Evolutionary conservation across 2,113 vertebrate genomes (phyloP), one percentile per base, ranked within the genome.

Genomic region (Todiramphus chloris): DNA sequence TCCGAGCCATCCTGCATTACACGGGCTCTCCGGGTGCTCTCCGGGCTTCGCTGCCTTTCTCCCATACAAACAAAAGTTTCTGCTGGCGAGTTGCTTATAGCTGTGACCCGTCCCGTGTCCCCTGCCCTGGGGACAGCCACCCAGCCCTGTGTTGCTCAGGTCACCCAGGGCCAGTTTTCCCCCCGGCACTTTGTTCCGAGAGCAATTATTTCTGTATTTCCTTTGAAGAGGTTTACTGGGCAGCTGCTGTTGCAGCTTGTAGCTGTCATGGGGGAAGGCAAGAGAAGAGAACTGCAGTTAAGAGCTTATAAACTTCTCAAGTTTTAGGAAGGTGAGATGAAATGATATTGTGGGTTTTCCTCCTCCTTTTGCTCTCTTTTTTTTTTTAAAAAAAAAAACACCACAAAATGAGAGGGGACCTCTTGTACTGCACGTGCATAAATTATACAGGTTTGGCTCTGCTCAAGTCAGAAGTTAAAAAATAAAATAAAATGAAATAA

Each of bases 221-320:
- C 90, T 94, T 94, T 93, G 75, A 92, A 97, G 88, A 41, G 35
- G 5, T 44, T 33, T 16, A 8, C 77, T 79, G 66, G 48, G 90
- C 95, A 95, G 97, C 97, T 97, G 97, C 94, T 41, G 44, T 6
- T 67, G 92, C 96, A 95, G 96, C 95, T 96, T 82, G 92, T 35
- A 68, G 70, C 78, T 96, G 70, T 93, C 76, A 3, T 89, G 60
- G n/a, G 74, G 96, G 81, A 83, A 96, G 91, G 90, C 44, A 51
- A 48, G 44, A 68, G 94, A 80, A 75, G 23, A 86, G 80, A 89
- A 43, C 64, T 67, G 68, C 59, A 97, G 80, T 74, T 48, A 5
- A 33, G 88, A 93, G 90, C 94, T 97, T 92, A 62, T 6, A 53
- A 92, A 93, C 91, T 44, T 90, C 92, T 94, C 92, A 67, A 73